These are phyloP conservation scores for Aldabrachelys gigantea DNA, from an alignment of 2,113 vertebrate species.

Conservation along the genomic window DNA sequence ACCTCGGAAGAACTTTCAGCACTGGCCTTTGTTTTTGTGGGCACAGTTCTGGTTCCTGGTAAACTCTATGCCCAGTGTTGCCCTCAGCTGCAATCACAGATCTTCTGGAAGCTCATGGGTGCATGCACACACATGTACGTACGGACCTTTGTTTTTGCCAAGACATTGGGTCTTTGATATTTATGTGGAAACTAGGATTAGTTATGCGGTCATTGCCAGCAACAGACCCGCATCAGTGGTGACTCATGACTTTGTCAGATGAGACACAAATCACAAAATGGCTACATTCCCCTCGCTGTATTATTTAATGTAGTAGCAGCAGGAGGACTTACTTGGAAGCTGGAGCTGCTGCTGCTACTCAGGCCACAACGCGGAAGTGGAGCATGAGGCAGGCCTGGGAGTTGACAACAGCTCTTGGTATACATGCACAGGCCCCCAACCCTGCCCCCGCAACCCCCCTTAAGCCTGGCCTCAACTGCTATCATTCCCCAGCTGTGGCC, in stretches of 20 bases:
- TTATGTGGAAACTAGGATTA: background rate
- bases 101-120: background rate
- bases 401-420: background rate
- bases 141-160: background rate
- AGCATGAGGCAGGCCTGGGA: background rate
- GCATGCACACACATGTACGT: rapidly evolving
- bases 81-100: background rate
- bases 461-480: background rate
- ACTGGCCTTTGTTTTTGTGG: background rate
- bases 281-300: background rate
- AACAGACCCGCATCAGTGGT: background rate
- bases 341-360: background rate
- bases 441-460: background rate
- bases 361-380: too few species aligned
- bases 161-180: background rate
- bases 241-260: background rate
- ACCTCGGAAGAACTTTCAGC: background rate
- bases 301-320: background rate
- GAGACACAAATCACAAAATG: background rate
- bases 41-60: background rate
- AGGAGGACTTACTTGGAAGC: background rate
- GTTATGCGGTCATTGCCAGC: background rate
- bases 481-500: background rate
- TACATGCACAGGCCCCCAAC: background rate
- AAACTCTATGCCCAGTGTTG: background rate